A percentile compares a stretch with the other conserved stretches of the same genome.
phyloP scores from a whole-genome alignment of 1,140 invertebrate species.

The Ditylenchus dipsaci region DNA sequence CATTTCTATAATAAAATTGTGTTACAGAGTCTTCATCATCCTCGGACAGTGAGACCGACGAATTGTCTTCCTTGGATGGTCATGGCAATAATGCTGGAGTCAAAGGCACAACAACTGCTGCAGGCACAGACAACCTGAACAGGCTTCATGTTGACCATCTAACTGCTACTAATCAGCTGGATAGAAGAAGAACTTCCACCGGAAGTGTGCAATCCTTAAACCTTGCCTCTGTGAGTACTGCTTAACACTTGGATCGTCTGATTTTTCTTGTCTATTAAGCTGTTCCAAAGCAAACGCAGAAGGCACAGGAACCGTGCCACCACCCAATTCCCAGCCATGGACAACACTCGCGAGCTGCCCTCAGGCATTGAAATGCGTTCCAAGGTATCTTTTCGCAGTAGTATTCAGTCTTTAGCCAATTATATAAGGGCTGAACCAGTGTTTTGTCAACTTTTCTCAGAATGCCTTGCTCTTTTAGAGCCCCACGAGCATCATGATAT shows the following conservation, averaged over 20 bases:
- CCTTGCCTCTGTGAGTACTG: constrained; percentile 18
- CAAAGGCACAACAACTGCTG: constrained; percentile 8
- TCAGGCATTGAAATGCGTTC: neutral
- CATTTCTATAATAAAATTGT: too few relatives aligned
- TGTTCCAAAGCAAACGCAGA: constrained; percentile 29
- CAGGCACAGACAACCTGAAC: neutral
- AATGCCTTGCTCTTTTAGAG: neutral
- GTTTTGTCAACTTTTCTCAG: neutral
- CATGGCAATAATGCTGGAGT: constrained; percentile 8
- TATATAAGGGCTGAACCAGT: too few relatives aligned
- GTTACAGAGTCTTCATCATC: constrained; percentile 18
- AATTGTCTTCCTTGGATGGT: constrained; percentile 5
- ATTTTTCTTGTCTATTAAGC: constrained; percentile 5
- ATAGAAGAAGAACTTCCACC: constrained; percentile 15
- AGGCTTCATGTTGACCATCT: neutral
- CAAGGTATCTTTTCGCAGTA: neutral
- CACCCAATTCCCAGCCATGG: neutral
- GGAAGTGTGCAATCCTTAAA: constrained; percentile 33
- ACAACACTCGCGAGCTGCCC: neutral
- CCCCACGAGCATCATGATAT: neutral
- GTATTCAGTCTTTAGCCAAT: too few relatives aligned
- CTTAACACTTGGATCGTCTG: neutral
- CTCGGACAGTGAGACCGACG: constrained; percentile 28
- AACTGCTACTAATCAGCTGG: neutral
- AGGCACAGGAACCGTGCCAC: neutral